phyloP scores from a whole-genome alignment of 2,797 vertebrate species.

The Melanotaenia boesemani region DNA sequence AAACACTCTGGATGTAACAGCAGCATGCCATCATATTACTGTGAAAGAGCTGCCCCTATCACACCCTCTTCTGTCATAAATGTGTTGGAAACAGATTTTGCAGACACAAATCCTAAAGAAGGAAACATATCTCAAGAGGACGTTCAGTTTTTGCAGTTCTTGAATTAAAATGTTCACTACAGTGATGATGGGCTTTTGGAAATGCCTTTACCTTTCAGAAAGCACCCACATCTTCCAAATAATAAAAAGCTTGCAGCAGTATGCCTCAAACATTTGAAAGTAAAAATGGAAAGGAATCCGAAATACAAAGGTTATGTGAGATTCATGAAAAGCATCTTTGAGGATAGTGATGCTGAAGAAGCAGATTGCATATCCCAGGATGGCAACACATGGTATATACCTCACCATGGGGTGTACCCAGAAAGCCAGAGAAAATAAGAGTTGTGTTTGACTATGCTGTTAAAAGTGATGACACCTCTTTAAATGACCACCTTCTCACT shows the following conservation, averaged over 20 bases:
- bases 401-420: background rate
- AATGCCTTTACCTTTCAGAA: conserved; percentile 10
- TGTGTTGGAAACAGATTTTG: conserved; percentile 1
- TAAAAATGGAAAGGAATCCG: background rate
- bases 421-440: background rate
- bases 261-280: background rate
- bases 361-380: background rate
- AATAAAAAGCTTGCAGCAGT: conserved; percentile 1
- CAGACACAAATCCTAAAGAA: background rate
- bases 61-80: conserved; percentile 4
- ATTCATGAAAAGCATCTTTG: background rate
- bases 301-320: conserved; percentile 1
- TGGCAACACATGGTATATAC: conserved; percentile 9
- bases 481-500: conserved; percentile 5
- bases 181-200: background rate
- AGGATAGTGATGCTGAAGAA: conserved; percentile 22
- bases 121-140: conserved; percentile 9
- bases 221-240: background rate
- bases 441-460: background rate
- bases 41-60: conserved; percentile 1
- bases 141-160: background rate
- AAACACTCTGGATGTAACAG: background rate
- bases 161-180: background rate
- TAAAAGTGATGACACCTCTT: background rate
- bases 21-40: background rate